Base-by-base conservation (phyloP, 2,113 vertebrate genomes). In the Ploceus nigricollis region DNA sequence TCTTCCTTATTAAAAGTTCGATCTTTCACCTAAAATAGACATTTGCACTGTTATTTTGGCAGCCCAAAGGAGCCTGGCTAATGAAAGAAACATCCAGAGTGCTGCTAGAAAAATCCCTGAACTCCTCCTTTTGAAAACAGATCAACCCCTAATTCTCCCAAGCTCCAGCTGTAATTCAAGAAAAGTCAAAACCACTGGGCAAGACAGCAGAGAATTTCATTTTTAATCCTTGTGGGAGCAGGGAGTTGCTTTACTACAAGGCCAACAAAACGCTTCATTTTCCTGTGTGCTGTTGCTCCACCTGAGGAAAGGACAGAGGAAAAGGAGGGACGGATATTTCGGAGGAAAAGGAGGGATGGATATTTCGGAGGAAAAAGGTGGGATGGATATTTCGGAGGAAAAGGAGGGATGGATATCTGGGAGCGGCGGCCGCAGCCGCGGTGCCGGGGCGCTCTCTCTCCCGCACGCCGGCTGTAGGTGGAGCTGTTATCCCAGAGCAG, bases 1-100 rank as follows among this genome's bases (percentile, higher is more conserved):
- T 99, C 99, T 96, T 99, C 99, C 88, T 96, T 98, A 53, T 99
- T 98, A 94, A 99, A 99, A 30, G 98, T 98, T 97, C 98, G 98
- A 90, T 99, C 99, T 98, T 98, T 99, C 78, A 99, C 99, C 99
- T 99, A 82, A 77, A 98, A 96, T 47, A 94, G 47, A 96, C 16
- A 56, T 72, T 77, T 79, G 33, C 39, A 37, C 20, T 31, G 63
- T 93, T 71, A 86, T 70, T 93, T 90, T 63, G 45, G 64, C 82
- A 83, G 73, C 37, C 85, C 16, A 31, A 48, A 85, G 47, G 15
- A 88, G 50, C 21, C 54, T 82, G 30, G 37, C 44, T 69, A 79
- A 89, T 30, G 39, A 94, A 88, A 88, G 60, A 78, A 88, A 57
- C 4, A 6, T 9, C 42, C 68, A 42, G 15, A 56, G 13, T 1